Evolutionary conservation across 2,888 invertebrate genomes (phyloP).

Genomic region (Zootermopsis nevadensis): DNA sequence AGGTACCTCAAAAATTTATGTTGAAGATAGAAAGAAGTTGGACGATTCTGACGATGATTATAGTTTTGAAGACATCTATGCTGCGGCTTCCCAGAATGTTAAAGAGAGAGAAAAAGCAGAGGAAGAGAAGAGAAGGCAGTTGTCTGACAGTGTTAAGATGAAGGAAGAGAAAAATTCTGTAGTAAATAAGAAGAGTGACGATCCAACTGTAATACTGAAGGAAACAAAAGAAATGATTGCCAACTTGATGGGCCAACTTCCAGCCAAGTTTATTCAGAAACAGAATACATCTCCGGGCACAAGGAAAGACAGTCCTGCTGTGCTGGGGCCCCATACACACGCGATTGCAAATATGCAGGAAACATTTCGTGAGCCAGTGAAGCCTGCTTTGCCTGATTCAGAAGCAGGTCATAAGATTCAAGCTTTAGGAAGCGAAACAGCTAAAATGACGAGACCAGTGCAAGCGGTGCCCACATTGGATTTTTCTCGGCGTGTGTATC

Average conservation of each 20-base stretch:
- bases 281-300: neutral
- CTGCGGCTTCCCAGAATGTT: constrained; percentile 80
- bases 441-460: too few species aligned
- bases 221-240: constrained; percentile 73
- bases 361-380: too few species aligned
- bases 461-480: neutral
- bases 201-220: constrained; percentile 64
- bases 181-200: constrained; percentile 54
- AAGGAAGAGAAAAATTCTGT: constrained; percentile 51
- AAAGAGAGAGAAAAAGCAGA: constrained; percentile 65
- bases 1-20: constrained; percentile 57
- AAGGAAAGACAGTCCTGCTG: constrained; percentile 1
- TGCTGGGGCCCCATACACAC: neutral
- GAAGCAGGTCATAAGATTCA: neutral
- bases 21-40: constrained; percentile 67
- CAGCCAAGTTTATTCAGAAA: constrained; percentile 58
- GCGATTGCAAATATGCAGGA: too few species aligned
- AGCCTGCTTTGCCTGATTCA: neutral
- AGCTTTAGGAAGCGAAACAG: neutral
- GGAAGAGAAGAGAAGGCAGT: constrained; percentile 40
- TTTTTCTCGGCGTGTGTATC: neutral
- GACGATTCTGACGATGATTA: constrained; percentile 79
- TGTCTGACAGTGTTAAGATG: constrained; percentile 21
- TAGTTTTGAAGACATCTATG: constrained; percentile 84
- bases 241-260: constrained; percentile 71